Conservation (phyloP, 2,113 vertebrate genomes). For the Corydoras sp. region DNA sequence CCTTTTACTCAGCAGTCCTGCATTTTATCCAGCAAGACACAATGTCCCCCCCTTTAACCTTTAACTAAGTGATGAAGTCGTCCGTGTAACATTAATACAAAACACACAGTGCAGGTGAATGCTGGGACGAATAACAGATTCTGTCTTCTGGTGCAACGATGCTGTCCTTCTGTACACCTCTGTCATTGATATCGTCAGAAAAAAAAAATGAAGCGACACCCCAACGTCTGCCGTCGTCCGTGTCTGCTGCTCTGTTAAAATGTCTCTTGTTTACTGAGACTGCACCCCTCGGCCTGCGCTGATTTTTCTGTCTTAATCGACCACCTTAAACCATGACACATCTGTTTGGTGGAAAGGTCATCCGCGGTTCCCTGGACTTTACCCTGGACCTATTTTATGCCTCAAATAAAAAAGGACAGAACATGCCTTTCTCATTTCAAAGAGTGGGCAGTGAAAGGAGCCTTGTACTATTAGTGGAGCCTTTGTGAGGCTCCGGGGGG, state of each 20-base stretch:
- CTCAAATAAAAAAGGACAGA: slow-evolving; percentile 22
- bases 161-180: no score
- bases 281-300: background rate
- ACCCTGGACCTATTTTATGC: slow-evolving; percentile 6
- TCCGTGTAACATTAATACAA: no score
- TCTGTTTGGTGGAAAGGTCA: slow-evolving; percentile 3
- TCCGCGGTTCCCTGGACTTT: slow-evolving; percentile 2
- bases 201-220: no score
- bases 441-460: slow-evolving; percentile 23
- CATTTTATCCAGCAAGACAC: no score
- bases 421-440: slow-evolving; percentile 35
- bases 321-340: slow-evolving; percentile 1
- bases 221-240: background rate
- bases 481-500: slow-evolving; percentile 39
- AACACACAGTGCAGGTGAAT: no score
- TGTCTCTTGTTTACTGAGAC: no score
- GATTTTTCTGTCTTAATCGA: background rate
- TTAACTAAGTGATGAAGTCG: no score
- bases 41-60: no score
- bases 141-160: no score
- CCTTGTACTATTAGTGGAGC: slow-evolving; percentile 31
- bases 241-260: background rate
- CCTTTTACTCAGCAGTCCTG: no score
- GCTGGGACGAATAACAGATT: no score
- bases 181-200: no score